A percentile compares a stretch with the other conserved stretches of the same genome.
Conservation (phyloP, 1,140 invertebrate genomes). For the Eumaeus atala region DNA sequence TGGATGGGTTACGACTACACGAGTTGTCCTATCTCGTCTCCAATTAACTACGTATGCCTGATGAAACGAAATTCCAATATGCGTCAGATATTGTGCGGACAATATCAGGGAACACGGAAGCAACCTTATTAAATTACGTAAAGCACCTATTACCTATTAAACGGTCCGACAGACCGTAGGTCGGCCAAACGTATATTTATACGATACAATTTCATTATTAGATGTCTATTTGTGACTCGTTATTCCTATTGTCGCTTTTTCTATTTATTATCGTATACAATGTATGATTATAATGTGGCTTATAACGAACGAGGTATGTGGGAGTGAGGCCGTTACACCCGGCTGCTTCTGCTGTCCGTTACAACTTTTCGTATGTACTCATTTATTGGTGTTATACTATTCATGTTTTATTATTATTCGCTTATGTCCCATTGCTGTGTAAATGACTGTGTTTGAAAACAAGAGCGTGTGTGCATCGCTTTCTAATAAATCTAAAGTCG, state of each 20-base stretch:
- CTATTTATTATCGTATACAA: conserved; percentile 68
- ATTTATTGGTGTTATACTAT: conserved; percentile 12
- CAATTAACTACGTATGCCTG: conserved; percentile 17
- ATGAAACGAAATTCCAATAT: conserved; percentile 35
- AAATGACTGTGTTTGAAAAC: neutral
- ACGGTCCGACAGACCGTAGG: conserved; percentile 53
- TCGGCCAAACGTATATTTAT: conserved; percentile 59
- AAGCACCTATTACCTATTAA: conserved; percentile 57
- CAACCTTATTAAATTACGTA: conserved; percentile 52
- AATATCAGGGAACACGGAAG: conserved; percentile 41
- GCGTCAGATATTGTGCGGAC: conserved; percentile 26
- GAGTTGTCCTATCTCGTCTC: conserved; percentile 6
- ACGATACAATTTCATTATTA: conserved; percentile 71
- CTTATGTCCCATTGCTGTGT: neutral
- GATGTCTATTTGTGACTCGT: conserved; percentile 65
- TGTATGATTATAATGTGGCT: conserved; percentile 69
- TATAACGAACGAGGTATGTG: conserved; percentile 64
- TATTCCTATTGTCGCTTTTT: conserved; percentile 72
- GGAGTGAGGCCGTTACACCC: conserved; percentile 53
- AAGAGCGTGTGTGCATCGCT: neutral
- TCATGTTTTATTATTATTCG: neutral
- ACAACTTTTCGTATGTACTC: conserved; percentile 43
- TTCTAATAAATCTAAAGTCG: neutral
- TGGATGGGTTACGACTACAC: neutral
- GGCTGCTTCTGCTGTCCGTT: conserved; percentile 25